Conservation (phyloP, 2,888 invertebrate genomes). For the Tenthredo mesomela region DNA sequence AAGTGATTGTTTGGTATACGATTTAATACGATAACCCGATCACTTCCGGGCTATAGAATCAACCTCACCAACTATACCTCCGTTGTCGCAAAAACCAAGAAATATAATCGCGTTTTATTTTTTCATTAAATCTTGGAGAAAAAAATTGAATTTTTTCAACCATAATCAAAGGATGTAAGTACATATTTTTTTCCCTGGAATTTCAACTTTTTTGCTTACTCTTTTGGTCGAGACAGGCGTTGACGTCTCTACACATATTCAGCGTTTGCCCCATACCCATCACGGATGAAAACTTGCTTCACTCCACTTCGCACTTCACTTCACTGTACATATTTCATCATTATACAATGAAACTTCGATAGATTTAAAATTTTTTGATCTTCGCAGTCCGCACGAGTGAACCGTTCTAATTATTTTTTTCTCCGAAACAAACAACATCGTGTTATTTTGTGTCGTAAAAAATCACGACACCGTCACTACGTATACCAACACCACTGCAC, state of each 20-base stretch:
- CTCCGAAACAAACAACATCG: constrained; percentile 32
- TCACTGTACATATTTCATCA: background rate
- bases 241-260: constrained; percentile 50
- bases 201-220: constrained; percentile 34
- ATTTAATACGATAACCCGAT: too few relatives aligned
- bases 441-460: background rate
- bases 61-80: too few relatives aligned
- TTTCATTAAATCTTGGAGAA: background rate
- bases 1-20: too few relatives aligned
- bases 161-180: background rate
- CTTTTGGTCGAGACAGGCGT: constrained; percentile 48
- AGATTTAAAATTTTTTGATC: background rate
- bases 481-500: background rate
- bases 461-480: constrained; percentile 19
- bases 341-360: background rate
- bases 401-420: constrained; percentile 15
- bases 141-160: background rate
- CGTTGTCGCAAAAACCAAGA: background rate
- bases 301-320: constrained; percentile 42
- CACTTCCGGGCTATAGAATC: too few relatives aligned
- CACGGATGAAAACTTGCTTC: constrained; percentile 40
- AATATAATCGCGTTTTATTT: background rate
- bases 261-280: constrained; percentile 52
- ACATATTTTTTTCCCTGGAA: background rate
- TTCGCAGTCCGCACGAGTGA: background rate